A percentile compares a stretch with the other conserved stretches of the same genome.
These are phyloP conservation scores for Ictalurus punctatus DNA, from an alignment of 2,113 vertebrate species.

Conservation along the genomic window DNA sequence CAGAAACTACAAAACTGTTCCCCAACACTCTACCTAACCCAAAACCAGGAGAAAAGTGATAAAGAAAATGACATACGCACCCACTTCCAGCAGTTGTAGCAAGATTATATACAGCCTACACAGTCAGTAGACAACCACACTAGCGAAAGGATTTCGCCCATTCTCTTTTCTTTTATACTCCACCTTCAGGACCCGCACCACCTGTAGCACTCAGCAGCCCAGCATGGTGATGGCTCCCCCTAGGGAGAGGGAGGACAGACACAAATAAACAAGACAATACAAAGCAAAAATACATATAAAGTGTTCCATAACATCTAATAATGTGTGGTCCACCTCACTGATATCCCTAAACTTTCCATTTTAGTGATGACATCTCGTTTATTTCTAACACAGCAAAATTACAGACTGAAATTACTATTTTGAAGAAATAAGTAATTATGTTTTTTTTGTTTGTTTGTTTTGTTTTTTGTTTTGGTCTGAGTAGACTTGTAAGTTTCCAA, in stretches of 20 bases:
- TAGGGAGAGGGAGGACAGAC: not conserved
- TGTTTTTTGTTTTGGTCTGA: no score
- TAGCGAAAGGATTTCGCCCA: not conserved
- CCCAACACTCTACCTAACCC: not conserved
- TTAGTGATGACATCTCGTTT: not conserved
- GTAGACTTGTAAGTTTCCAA: not conserved
- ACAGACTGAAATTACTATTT: not conserved
- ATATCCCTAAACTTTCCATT: not conserved
- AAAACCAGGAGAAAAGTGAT: not conserved
- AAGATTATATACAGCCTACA: not conserved
- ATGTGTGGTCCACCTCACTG: not conserved
- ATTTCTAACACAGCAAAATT: not conserved
- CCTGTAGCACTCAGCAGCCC: not conserved
- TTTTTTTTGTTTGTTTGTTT: not conserved
- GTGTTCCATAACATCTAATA: not conserved
- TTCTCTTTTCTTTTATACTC: not conserved
- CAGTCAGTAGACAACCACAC: not conserved
- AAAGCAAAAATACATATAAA: not conserved
- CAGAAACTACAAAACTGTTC: not conserved
- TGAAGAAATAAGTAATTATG: not conserved
- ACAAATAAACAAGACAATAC: not conserved
- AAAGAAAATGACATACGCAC: not conserved
- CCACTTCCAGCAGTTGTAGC: not conserved
- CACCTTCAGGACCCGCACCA: no score
- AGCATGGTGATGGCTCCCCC: not conserved